Base-by-base conservation (phyloP, 2,888 invertebrate genomes). In the Nezara viridula region DNA sequence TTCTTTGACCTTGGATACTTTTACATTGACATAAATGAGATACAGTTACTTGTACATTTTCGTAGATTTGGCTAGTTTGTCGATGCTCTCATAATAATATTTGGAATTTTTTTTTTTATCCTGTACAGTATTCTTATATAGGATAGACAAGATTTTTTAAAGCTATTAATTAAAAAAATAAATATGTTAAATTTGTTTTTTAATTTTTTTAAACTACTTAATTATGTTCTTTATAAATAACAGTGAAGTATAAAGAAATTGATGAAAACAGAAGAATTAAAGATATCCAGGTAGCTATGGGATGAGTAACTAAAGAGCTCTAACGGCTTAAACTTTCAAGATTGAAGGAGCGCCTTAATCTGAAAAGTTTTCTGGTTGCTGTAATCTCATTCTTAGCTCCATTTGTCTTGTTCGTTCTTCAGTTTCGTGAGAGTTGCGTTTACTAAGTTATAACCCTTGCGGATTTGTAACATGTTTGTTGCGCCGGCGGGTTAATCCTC, bases 321-420 rank as follows among this genome's bases (percentile, higher is more conserved):
- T 77, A 77, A 77, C 77, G 40, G 77, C 77, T 77, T 77, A 40
- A 77, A 77, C 77, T 77, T 77, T 40, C 40, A 44, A 77, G 77
- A 77, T 77, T 77, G 77, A 77, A 77, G 40, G 77, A 77, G 77
- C 40, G 77, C 77, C 77, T 77, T 77, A 77, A 77, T 77, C 77
- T 77, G 77, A 24, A 77, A 77, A 77, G 21, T 77, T 77, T 77
- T 40, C 77, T 77, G 77, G 40, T 77, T 44, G 21, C 21, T 77
- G 77, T 77, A 77, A 77, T 77, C 77, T 77, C 77, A 77, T 77
- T 77, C 77, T 77, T 77, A 44, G 40, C 77, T 77, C 77, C 40
- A 77, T 77, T 77, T 77, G 77, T 77, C 77, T 77, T 77, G 77
- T 77, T 77, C 40, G 77, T 40, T 44, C 77, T 77, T 44, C 40